Conservation (phyloP, 2,113 vertebrate species). For the Loxodonta africana region DNA sequence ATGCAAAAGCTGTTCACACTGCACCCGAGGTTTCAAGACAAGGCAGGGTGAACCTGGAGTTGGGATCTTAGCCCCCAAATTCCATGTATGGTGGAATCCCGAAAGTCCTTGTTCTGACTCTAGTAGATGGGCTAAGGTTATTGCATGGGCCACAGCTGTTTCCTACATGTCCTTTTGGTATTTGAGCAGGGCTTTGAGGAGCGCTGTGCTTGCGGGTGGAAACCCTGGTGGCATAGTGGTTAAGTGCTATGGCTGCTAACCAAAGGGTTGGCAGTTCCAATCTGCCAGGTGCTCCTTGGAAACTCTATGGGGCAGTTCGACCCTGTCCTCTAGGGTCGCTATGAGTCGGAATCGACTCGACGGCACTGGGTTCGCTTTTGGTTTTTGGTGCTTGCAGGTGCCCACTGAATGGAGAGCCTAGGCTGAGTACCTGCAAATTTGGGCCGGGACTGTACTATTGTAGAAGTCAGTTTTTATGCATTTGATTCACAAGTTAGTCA, state of each 20-base stretch:
- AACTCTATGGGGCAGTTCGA: too few species aligned
- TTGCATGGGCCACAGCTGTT: not conserved
- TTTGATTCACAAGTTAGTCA: not conserved
- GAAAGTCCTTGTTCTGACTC: not conserved
- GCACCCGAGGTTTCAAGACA: not conserved
- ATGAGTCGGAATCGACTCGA: too few species aligned
- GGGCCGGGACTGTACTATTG: not conserved
- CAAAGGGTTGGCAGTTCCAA: too few species aligned
- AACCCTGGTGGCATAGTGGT: too few species aligned
- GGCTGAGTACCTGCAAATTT: rapidly evolving
- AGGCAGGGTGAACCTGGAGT: not conserved
- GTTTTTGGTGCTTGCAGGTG: not conserved
- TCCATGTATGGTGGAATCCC: not conserved
- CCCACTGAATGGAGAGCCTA: not conserved
- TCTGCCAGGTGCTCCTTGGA: too few species aligned
- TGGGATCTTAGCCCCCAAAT: not conserved
- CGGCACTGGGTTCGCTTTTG: too few species aligned
- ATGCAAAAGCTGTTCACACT: not conserved
- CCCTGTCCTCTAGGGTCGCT: too few species aligned
- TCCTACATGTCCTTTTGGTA: not conserved
- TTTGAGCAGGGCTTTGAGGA: not conserved
- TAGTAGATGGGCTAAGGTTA: not conserved
- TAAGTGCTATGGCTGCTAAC: too few species aligned
- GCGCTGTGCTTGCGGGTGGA: not conserved
- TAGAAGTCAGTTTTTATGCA: not conserved